A percentile compares a stretch with the other conserved stretches of the same genome.
Evolutionary conservation across 2,888 invertebrate species (phyloP).

Genomic region (Trichogramma evanescens): DNA sequence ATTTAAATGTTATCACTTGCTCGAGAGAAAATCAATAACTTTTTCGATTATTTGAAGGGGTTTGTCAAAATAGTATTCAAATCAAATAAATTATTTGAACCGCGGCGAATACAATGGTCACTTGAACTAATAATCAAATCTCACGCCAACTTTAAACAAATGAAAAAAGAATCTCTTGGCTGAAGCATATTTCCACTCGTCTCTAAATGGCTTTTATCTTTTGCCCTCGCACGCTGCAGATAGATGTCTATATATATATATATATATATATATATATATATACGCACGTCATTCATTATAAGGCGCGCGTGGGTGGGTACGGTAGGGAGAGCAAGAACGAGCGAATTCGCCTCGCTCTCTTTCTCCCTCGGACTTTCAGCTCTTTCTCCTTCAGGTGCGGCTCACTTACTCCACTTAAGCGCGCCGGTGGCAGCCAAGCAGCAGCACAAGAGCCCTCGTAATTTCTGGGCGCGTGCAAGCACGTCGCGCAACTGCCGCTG

Average conservation of each 20-base stretch:
- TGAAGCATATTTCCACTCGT: neutral
- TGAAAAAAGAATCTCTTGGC: too few relatives aligned
- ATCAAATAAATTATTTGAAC: too few relatives aligned
- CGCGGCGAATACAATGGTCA: too few relatives aligned
- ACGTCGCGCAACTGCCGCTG: conserved; percentile 2
- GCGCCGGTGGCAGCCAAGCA: neutral
- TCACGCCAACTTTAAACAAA: too few relatives aligned
- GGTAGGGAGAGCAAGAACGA: neutral
- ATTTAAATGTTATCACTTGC: too few relatives aligned
- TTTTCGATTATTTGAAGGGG: too few relatives aligned
- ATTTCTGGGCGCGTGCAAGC: conserved; percentile 14
- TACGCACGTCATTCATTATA: neutral
- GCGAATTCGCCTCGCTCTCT: neutral
- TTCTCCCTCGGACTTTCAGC: neutral
- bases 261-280: neutral
- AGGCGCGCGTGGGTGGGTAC: neutral
- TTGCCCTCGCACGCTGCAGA: neutral
- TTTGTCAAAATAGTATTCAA: too few relatives aligned
- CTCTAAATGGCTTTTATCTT: neutral
- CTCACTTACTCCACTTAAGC: conserved; percentile 12
- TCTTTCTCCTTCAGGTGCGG: neutral
- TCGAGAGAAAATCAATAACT: too few relatives aligned
- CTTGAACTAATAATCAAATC: too few relatives aligned
- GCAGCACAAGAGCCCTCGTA: conserved; percentile 13
- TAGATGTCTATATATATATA: neutral